A percentile compares a stretch with the other conserved stretches of the same genome.
Evolutionary conservation across 2,888 invertebrate genomes (phyloP).

Genomic region (Azorinus chamasolen): DNA sequence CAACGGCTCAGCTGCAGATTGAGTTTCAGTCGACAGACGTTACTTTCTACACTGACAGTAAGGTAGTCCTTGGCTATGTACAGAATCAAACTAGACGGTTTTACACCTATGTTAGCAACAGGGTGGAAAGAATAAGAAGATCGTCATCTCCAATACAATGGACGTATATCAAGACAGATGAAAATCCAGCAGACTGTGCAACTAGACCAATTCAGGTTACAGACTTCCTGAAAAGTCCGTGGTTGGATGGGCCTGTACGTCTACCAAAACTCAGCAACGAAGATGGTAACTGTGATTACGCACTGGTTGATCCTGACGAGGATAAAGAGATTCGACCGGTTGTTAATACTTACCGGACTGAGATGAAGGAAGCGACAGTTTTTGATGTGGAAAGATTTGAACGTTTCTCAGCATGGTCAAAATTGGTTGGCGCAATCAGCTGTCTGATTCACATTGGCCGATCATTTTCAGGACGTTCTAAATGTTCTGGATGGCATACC

Average conservation of each 20-base stretch:
- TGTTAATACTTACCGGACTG: conserved; percentile 1
- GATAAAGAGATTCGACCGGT: conserved; percentile 45
- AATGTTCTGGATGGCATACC: neutral
- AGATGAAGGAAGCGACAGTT: neutral
- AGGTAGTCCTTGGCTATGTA: conserved; percentile 54
- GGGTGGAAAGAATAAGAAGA: conserved; percentile 44
- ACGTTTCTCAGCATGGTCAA: neutral
- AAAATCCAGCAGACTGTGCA: conserved; percentile 46
- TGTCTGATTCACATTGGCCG: neutral
- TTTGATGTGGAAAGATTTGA: neutral
- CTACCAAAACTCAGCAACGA: neutral
- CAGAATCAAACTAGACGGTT: conserved; percentile 46
- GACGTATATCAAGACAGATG: conserved; percentile 22
- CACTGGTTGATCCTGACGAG: conserved; percentile 27
- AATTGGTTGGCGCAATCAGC: conserved; percentile 3
- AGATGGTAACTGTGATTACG: neutral
- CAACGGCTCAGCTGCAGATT: conserved; percentile 16
- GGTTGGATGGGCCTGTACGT: conserved; percentile 6
- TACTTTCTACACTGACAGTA: conserved; percentile 41
- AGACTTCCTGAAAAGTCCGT: neutral
- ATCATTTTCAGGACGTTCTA: neutral
- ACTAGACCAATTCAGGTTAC: conserved; percentile 18
- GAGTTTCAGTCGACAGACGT: neutral
- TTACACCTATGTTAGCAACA: conserved; percentile 54
- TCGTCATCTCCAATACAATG: conserved; percentile 31